These are phyloP conservation scores for Acrossocheilus wenchowensis DNA, from an alignment of 2,797 vertebrate species.

Conservation along the genomic window DNA sequence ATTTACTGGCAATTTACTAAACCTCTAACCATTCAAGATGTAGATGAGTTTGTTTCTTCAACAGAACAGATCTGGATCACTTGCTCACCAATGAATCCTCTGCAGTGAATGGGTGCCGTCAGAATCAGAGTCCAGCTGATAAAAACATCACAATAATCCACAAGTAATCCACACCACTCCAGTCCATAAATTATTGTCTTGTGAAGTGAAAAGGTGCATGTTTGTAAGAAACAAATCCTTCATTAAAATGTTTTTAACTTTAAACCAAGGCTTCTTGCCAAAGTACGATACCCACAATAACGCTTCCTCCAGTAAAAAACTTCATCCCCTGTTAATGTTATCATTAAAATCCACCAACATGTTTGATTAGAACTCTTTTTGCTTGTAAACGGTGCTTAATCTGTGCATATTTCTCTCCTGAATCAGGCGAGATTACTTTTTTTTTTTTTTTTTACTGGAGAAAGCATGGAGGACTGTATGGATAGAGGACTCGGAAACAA, in stretches of 20 bases:
- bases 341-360: not conserved
- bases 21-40: too few species aligned
- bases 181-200: not conserved
- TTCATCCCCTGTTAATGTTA: too few species aligned
- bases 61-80: not conserved
- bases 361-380: too few species aligned
- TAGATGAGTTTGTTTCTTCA: too few species aligned
- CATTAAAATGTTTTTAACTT: not conserved
- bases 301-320: not conserved
- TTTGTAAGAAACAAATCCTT: not conserved
- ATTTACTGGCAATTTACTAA: not conserved
- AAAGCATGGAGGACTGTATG: too few species aligned
- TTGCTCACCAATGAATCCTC: not conserved
- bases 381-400: too few species aligned
- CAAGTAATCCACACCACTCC: not conserved
- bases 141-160: not conserved
- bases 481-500: too few species aligned
- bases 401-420: too few species aligned
- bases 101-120: not conserved
- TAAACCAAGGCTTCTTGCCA: not conserved
- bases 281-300: not conserved
- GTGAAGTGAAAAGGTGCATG: not conserved
- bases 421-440: too few species aligned
- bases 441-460: too few species aligned
- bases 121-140: not conserved